Conservation (phyloP, 2,888 invertebrate species). For the Stomorhina lunata region DNA sequence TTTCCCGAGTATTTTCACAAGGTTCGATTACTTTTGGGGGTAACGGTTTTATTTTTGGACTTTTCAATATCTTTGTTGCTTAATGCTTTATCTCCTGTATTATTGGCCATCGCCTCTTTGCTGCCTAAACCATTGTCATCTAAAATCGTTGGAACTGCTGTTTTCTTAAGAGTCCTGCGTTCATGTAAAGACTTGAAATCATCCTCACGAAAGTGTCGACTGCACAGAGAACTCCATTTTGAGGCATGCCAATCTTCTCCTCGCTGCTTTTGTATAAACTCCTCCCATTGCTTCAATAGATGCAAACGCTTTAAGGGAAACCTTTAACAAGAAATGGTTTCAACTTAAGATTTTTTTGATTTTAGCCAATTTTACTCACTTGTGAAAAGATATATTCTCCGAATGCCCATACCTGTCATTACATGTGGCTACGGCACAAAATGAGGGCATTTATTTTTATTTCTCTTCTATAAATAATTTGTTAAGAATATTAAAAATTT, state of each 20-base stretch:
- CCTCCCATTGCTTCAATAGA: slow-evolving; percentile 76
- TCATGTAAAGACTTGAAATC: slow-evolving; percentile 77
- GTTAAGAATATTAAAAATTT: too few species aligned
- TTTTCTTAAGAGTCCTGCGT: slow-evolving; percentile 76
- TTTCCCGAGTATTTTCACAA: slow-evolving; percentile 46
- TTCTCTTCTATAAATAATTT: not conserved
- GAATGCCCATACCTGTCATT: slow-evolving; percentile 78
- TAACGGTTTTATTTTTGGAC: not conserved
- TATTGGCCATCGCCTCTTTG: not conserved
- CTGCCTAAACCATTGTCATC: not conserved
- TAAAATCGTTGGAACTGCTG: slow-evolving; percentile 73
- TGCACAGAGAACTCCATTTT: slow-evolving; percentile 79
- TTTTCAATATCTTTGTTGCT: too few species aligned
- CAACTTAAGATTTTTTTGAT: too few species aligned
- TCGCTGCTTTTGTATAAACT: slow-evolving; percentile 74
- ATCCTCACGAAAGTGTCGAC: slow-evolving; percentile 76
- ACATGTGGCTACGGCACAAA: slow-evolving; percentile 78
- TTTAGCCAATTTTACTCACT: slow-evolving; percentile 74
- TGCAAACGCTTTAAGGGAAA: slow-evolving; percentile 78
- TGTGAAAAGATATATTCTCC: slow-evolving; percentile 79
- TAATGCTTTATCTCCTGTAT: too few species aligned
- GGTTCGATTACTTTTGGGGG: not conserved
- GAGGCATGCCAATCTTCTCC: slow-evolving; percentile 77
- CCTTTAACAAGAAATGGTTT: too few species aligned
- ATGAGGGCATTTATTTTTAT: slow-evolving; percentile 75